These are phyloP conservation scores for Mormyrus proboscirostris DNA, from an alignment of 2,797 vertebrate genomes.

Conservation along the genomic window DNA sequence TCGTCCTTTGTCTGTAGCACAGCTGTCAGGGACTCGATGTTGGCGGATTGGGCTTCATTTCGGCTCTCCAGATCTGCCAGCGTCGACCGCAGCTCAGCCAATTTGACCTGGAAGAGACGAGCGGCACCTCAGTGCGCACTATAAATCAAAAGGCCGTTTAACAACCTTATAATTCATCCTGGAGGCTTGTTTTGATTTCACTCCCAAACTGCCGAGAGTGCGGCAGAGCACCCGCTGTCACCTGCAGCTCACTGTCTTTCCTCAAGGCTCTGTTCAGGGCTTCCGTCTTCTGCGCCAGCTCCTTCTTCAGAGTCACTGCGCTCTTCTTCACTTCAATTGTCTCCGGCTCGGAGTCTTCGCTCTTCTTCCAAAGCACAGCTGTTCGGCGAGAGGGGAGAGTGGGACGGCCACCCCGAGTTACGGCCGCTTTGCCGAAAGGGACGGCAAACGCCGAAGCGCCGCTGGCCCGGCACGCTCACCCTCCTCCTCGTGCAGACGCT, in stretches of 20 bases:
- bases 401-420: background rate
- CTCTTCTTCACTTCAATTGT: constrained; percentile 52
- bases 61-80: constrained; percentile 57
- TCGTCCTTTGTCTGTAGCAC: constrained; percentile 66
- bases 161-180: background rate
- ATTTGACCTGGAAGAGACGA: constrained; percentile 9
- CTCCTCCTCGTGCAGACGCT: constrained; percentile 58
- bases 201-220: background rate
- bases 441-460: background rate
- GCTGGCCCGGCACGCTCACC: constrained; percentile 40
- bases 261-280: constrained; percentile 64
- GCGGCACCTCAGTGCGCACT: background rate
- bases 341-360: constrained; percentile 51
- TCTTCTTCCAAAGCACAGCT: constrained; percentile 57
- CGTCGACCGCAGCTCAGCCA: constrained; percentile 56
- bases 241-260: constrained; percentile 67
- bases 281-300: constrained; percentile 61
- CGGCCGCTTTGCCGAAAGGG: background rate
- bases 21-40: constrained; percentile 57
- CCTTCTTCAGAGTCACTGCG: constrained; percentile 57
- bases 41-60: constrained; percentile 53
- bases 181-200: background rate
- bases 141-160: background rate
- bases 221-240: constrained; percentile 29
- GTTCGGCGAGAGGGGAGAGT: background rate